Evolutionary conservation across 2,888 invertebrate genomes (phyloP), one percentile per base, ranked within the genome.

Genomic region (Drosophila mimica): DNA sequence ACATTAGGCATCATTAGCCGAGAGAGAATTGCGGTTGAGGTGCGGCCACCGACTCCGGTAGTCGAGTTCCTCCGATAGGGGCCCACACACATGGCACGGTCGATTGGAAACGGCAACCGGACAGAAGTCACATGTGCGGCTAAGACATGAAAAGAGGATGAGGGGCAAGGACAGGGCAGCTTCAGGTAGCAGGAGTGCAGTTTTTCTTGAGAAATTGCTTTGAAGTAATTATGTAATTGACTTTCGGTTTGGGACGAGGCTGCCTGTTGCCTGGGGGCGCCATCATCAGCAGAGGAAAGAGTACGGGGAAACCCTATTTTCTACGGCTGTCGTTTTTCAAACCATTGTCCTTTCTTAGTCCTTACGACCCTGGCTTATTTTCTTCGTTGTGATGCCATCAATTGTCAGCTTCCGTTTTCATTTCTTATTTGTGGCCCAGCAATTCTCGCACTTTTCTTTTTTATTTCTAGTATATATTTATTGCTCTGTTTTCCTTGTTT

Each of bases 191-290:
- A 13, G 17, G 11, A 51, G 40, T 51, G 48, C 51, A 52, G 40
- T 54, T 73, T 82, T 82, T 86, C 81, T 70, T 86, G 70, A 75
- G 85, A 88, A 88, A 83, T 82, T 60, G 83, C 79, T 79, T 70
- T 88, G 79, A 83, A 88, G 85, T 83, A 83, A 83, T 88, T 84
- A 83, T 84, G 83, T 84, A 83, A 83, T 83, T 83, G 83, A 82
- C 88, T 88, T 79, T 84, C 61, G 49, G 69, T 49, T 69, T 53
- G 54, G 61, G 60, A 61, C 31, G 49, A 62, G 57, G 48, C 57
- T 70, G 76, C 56, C 57, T 70, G 76, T 53, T 56, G 70, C 70
- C 72, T 46, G 38, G 33, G 53, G 75, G 82, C 84, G 87, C 84
- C 82, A 62, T 64, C 76, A 79, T 53, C 75, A 68, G 49, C 54